Base-by-base conservation (phyloP, 2,888 invertebrate genomes). In the Oxycera nigricornis region DNA sequence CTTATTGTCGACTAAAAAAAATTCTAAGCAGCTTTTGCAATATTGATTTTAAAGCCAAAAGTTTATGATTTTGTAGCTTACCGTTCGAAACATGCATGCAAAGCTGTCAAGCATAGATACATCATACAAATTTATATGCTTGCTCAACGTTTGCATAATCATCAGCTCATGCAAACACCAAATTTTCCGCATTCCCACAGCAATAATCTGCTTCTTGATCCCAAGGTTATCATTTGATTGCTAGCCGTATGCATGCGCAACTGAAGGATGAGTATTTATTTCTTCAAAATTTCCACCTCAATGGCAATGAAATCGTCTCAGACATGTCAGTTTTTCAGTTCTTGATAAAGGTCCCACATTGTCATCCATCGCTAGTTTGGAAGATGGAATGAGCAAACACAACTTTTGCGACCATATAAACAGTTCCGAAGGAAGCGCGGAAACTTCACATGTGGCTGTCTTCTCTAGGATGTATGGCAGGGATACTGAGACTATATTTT, bases 201-300 rank as follows among this genome's bases (percentile, higher is more conserved):
- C 61, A 61, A 39, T 35, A 26, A 39, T 39, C 39, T 22, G 39
- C 62, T 62, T 39, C 9, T 35, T 62, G 20, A 20, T 20, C 1
- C n/a, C 39, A 35, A 62, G 62, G n/a, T n/a, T 62, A 22, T 39
- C 62, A 62, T 17, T 62, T 62, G 14, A 26, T 6, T 9, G 26
- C 7, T 14, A 62, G 17, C 11, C 35, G 17, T 62, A 35, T 20
- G 20, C 39, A n/a, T 39, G 39, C 3, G 22, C 9, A 4, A 61
- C 6, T 4, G 4, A 20, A 22, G 26, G 11, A 20, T 9, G 24
- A 35, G 67, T 67, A 22, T 14, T 28, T 46, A 22, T 67, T 41
- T 67, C 67, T 67, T n/a, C 46, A n/a, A 62, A 26, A 46, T 67
- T 67, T 67, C 14, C 20, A 46, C 46, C 46, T 46, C 26, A 26